A percentile compares a stretch with the other conserved stretches of the same genome.
phyloP scores from a whole-genome alignment of 2,888 invertebrate genomes.

The Eupeodes latifasciatus region DNA sequence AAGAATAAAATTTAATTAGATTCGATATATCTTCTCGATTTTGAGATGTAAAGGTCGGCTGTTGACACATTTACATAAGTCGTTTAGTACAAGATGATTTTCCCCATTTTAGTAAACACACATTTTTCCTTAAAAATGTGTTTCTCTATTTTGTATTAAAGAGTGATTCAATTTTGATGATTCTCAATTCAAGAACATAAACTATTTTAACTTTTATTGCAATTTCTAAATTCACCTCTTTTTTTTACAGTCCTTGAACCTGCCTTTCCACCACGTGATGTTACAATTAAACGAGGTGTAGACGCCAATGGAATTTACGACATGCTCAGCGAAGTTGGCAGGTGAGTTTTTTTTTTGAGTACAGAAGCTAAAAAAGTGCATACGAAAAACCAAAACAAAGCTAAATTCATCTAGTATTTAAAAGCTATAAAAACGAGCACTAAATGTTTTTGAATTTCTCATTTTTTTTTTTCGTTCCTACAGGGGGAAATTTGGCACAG shows the following conservation, averaged over 20 bases:
- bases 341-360: conserved; percentile 87
- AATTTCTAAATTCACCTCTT: conserved; percentile 10
- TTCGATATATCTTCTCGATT: too few relatives aligned
- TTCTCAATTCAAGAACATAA: background rate
- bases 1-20: too few relatives aligned
- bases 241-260: conserved; percentile 91
- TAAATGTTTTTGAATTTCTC: conserved; percentile 37
- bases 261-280: conserved; percentile 94
- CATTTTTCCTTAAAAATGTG: too few relatives aligned
- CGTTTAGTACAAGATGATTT: too few relatives aligned
- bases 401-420: conserved; percentile 8
- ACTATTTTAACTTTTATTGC: background rate
- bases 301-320: conserved; percentile 95
- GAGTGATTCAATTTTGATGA: too few relatives aligned
- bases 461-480: conserved; percentile 82
- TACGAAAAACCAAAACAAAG: background rate
- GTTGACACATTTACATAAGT: too few relatives aligned
- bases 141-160: too few relatives aligned
- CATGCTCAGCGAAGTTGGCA: conserved; percentile 95
- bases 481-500: conserved; percentile 99
- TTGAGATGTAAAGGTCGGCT: too few relatives aligned
- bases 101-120: too few relatives aligned
- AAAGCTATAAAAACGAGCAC: conserved; percentile 5
- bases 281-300: conserved; percentile 91
- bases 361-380: background rate